Percentiles rank a stretch among this genome's conserved stretches.
Conservation (phyloP, 2,797 vertebrate species). For the Clarias laeviceps region DNA sequence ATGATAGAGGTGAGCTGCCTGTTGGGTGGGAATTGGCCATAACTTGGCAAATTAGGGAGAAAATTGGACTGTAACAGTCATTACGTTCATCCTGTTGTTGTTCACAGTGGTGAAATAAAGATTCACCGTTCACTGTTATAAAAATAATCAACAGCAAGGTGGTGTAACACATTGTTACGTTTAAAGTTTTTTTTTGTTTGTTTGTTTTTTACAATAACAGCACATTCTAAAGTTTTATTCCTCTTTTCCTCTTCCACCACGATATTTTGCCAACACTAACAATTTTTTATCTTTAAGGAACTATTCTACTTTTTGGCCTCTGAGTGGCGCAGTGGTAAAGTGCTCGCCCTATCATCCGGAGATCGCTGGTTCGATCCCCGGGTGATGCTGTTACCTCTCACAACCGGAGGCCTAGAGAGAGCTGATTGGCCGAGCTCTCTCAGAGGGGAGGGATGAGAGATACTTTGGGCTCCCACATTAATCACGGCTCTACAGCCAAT, state of each 20-base stretch:
- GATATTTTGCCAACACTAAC: background rate
- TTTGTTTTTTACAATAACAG: background rate
- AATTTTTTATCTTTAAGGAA: background rate
- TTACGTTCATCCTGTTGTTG: background rate
- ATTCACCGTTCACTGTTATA: too few relatives aligned
- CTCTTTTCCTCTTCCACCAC: background rate
- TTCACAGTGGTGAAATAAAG: background rate
- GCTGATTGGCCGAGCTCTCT: too few relatives aligned
- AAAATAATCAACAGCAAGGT: background rate
- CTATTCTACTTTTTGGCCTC: too few relatives aligned
- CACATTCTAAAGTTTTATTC: background rate
- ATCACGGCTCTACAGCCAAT: too few relatives aligned
- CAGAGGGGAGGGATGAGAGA: too few relatives aligned
- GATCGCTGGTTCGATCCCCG: too few relatives aligned
- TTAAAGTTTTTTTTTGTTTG: background rate
- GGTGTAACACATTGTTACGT: background rate
- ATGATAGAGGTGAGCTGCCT: background rate
- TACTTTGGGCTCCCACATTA: too few relatives aligned
- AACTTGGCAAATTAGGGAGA: background rate
- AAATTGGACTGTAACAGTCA: background rate
- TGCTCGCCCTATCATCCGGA: too few relatives aligned
- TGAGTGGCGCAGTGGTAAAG: too few relatives aligned
- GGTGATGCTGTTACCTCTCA: too few relatives aligned
- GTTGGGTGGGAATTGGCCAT: background rate
- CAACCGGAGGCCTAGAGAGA: too few relatives aligned